Conservation (phyloP, 1,140 invertebrate genomes). For the Nephotettix cincticeps region DNA sequence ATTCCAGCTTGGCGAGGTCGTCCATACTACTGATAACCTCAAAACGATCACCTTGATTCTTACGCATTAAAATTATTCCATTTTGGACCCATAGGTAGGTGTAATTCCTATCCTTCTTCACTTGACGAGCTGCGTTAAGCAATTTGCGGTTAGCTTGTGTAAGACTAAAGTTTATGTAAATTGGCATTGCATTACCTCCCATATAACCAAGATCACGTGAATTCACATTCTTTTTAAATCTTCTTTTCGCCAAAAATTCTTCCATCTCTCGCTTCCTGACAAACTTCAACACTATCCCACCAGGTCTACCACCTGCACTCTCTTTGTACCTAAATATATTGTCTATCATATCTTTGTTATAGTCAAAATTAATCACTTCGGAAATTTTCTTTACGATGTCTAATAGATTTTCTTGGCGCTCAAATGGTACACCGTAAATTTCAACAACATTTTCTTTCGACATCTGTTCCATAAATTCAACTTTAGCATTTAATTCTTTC, state of each 20-base stretch:
- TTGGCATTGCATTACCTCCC: neutral
- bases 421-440: constrained; percentile 9
- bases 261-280: neutral
- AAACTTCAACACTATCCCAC: constrained; percentile 7
- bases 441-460: neutral
- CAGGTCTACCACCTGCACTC: neutral
- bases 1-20: neutral
- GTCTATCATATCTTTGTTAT: neutral
- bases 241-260: neutral
- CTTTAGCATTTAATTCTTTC: neutral
- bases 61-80: neutral
- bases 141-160: neutral
- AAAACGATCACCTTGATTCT: neutral
- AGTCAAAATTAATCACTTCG: neutral
- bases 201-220: neutral
- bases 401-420: neutral
- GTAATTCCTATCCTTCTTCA: constrained; percentile 15
- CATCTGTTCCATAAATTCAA: neutral
- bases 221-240: neutral
- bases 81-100: constrained; percentile 3
- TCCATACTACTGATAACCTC: neutral
- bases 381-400: neutral
- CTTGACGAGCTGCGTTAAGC: neutral
- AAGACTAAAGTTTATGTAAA: constrained; percentile 7
- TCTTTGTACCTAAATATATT: neutral